Percentiles rank a stretch among this genome's conserved stretches.
Conservation (phyloP, 2,113 vertebrate genomes). For the Rynchops niger region DNA sequence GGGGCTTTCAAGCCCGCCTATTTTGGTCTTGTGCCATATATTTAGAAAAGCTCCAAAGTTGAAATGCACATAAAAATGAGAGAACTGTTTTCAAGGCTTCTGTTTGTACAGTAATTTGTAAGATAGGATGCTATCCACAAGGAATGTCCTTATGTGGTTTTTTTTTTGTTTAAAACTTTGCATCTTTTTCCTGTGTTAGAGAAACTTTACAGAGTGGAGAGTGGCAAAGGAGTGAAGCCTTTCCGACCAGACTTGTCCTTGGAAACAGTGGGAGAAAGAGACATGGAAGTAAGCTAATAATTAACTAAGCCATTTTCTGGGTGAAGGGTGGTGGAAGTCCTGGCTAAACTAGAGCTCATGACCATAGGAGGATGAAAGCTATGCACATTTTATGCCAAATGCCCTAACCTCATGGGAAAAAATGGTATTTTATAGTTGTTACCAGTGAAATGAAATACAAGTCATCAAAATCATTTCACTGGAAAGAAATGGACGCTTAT, state of each 20-base stretch:
- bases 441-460: not conserved
- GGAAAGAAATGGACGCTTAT: not conserved
- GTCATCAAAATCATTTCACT: not conserved
- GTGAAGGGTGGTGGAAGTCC: not conserved
- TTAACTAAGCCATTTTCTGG: constrained; percentile 26
- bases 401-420: not conserved
- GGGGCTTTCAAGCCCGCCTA: not conserved
- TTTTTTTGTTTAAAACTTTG: not conserved
- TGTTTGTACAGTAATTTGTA: not conserved
- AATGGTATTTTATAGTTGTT: not conserved
- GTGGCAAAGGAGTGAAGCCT: constrained; percentile 61
- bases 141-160: not conserved
- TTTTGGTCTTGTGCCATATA: not conserved
- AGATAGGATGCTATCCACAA: not conserved
- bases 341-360: not conserved
- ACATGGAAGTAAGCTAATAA: constrained; percentile 83
- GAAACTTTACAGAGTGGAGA: constrained; percentile 88
- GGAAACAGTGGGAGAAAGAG: constrained; percentile 81
- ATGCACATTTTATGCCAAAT: not conserved
- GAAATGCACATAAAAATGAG: constrained; percentile 10
- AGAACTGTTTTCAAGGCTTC: not conserved
- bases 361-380: not conserved
- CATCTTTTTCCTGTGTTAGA: constrained; percentile 71
- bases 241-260: constrained; percentile 91
- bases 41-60: not conserved